Conservation (phyloP, 1,140 invertebrate genomes). For the Polypedilum pembai region DNA sequence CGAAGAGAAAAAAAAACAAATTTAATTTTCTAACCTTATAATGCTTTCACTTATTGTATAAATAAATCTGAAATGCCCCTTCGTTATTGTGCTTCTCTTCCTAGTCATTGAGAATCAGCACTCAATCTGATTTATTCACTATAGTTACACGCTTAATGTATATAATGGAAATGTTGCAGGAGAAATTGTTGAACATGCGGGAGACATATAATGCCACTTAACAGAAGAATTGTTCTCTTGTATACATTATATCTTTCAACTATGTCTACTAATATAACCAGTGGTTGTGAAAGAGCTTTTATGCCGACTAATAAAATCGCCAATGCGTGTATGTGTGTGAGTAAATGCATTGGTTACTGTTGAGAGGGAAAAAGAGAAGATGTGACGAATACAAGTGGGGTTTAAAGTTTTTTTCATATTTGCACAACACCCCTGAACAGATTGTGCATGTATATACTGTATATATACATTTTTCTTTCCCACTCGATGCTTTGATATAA, state of each 20-base stretch:
- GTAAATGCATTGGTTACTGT: neutral
- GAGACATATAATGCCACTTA: slow-evolving; percentile 9
- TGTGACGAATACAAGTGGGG: neutral
- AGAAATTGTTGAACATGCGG: neutral
- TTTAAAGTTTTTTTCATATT: neutral
- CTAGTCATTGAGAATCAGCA: neutral
- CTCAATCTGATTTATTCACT: slow-evolving; percentile 12
- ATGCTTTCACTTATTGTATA: neutral
- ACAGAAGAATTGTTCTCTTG: neutral
- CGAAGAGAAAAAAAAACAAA: neutral
- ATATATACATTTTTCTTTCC: slow-evolving; percentile 20
- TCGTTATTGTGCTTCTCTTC: neutral
- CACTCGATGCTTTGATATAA: slow-evolving; percentile 24
- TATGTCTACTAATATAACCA: neutral
- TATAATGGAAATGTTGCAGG: neutral
- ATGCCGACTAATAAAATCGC: neutral
- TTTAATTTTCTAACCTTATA: neutral
- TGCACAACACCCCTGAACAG: neutral
- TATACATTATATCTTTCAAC: neutral
- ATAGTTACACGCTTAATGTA: neutral
- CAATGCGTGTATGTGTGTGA: neutral
- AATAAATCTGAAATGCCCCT: neutral
- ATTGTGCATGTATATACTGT: neutral
- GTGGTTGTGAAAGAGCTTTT: neutral
- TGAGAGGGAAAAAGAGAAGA: neutral